Evolutionary conservation across 1,140 invertebrate species (phyloP), one percentile per base, ranked within the genome.

Genomic region (Danaus melanippus): DNA sequence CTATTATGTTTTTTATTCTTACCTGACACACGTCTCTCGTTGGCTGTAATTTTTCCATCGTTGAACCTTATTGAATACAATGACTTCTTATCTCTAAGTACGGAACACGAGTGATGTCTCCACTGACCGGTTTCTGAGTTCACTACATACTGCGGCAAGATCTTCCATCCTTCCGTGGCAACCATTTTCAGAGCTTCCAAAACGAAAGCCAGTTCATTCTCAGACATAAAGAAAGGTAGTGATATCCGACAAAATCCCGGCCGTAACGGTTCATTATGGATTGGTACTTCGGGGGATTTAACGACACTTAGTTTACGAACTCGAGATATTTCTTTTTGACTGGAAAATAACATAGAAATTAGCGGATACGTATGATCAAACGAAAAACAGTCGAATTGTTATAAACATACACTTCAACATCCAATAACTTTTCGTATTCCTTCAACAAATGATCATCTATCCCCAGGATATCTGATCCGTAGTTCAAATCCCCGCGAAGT

Each of bases 111-210:
- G 71, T 93, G 92, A 76, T 97, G 95, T 56, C 93, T 90, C 95
- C 95, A 98, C 86, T 97, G 95, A 1, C 93, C 96, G 8, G 94
- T 97, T 76, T 96, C 92, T 5, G 93, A 90, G 79, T 97, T 95
- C 9, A 96, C 89, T 8, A 91, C 89, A 73, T 97, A 97, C 70
- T 96, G 93, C 0, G 96, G 96, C 45, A 98, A 76, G 39, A 97
- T 89, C 71, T 95, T 95, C 94, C 95, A 97, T 0, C 94, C 95
- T 85, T 96, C 92, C 1, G 93, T 92, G 0, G 95, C 95, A 0
- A 97, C 93, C 91, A 96, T 93, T 81, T 94, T 93, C 9, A 98
- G 79, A 0, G 95, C 94, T 80, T 95, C 92, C 50, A 97, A 78
- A 1, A 97, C 90, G 79, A 95, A 97, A 9, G 93, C 91, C 7